phyloP scores from a whole-genome alignment of 2,888 invertebrate species.

The Trachelus iudaicus region DNA sequence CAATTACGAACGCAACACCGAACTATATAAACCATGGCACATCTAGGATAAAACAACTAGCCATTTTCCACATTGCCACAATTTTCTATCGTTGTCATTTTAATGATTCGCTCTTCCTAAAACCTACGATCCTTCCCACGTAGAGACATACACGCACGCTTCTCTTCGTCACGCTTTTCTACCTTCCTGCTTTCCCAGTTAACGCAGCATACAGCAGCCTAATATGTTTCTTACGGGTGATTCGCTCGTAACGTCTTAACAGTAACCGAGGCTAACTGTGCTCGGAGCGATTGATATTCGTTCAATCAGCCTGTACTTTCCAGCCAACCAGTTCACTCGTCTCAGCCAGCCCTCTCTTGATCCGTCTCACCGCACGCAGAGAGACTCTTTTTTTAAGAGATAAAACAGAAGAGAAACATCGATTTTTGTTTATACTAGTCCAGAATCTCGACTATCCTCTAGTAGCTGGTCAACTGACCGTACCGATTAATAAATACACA shows the following conservation, averaged over 20 bases:
- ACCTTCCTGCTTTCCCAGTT: not conserved
- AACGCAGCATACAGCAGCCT: not conserved
- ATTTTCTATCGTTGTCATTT: not conserved
- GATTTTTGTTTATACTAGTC: conserved; percentile 34
- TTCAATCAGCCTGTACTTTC: not conserved
- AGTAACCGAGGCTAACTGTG: not conserved
- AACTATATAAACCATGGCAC: conserved; percentile 48
- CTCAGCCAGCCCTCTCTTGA: too few species aligned
- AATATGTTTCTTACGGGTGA: not conserved
- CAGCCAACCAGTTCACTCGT: too few species aligned
- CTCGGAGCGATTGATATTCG: not conserved
- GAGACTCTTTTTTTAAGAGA: not conserved
- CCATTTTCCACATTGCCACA: not conserved
- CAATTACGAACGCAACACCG: conserved; percentile 33
- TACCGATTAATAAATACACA: conserved; percentile 55
- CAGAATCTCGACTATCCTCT: conserved; percentile 2
- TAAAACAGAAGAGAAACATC: conserved; percentile 48
- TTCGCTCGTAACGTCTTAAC: not conserved
- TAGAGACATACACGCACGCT: too few species aligned
- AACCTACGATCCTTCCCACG: not conserved
- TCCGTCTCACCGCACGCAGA: not conserved
- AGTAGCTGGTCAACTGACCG: not conserved
- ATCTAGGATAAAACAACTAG: conserved; percentile 29
- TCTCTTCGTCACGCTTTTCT: not conserved
- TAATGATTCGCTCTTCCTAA: not conserved